Base-by-base conservation (phyloP, 2,113 vertebrate genomes). In the Charina bottae region DNA sequence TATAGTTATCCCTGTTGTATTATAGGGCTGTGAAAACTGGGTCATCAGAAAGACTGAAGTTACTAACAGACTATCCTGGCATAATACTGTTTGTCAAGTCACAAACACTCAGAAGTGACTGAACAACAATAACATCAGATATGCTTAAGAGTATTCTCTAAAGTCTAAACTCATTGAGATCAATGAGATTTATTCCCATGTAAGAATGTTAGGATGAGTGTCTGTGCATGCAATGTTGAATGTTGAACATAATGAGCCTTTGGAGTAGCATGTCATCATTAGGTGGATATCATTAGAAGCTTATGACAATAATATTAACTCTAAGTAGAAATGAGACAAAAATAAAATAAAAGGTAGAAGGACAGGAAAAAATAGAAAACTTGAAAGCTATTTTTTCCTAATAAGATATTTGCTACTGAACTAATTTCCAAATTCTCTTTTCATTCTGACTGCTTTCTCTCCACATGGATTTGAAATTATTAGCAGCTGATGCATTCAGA, bases 401-500 rank as follows among this genome's bases (percentile, higher is more conserved):
- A 49, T 42, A 72, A 94, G 59, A 24, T 83, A 94, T 92, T 83
- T 6, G 87, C 28, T 90, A 88, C 19, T 87, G 54, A 93, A 94
- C 92, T 23, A 53, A 94, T 92, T 93, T 54, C 72, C 86, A 90
- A 91, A 12, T 92, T 94, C 88, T 95, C 84, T 93, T 95, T 83
- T 93, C 89, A 21, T 56, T 91, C 7, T 94, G 24, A 59, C 91
- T 28, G 13, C 68, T 94, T 96, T 93, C 84, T 0, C 86, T 91
- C 89, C 89, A 90, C 92, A 83, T 93, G 87, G 6, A 92, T 92
- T 96, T 94, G 94, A 78, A 96, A 95, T 93, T 62, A 49, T 56
- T 95, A 91, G 85, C 93, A 95, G 88, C 68, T 95, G 93, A 96
- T 92, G 23, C 83, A 46, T 94, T 95, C 86, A 93, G 42, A 88